Evolutionary conservation across 2,888 invertebrate genomes (phyloP).

Genomic region (Nomada goodeniana): DNA sequence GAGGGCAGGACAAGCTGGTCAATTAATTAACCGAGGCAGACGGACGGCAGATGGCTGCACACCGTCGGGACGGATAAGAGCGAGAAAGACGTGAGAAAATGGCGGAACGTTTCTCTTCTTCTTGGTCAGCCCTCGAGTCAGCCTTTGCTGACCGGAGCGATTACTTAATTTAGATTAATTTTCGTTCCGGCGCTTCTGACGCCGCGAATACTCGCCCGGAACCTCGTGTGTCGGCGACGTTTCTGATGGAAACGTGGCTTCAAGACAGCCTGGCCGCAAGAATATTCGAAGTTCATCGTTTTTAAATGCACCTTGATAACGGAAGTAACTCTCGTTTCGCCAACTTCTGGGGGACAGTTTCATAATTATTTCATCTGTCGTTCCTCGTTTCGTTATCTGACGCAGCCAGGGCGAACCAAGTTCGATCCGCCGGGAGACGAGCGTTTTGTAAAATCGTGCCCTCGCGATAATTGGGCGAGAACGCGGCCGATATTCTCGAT

Average conservation of each 20-base stretch:
- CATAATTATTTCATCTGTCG: no score
- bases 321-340: no score
- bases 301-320: no score
- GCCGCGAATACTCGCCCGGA: slow-evolving; percentile 9
- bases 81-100: slow-evolving; percentile 15
- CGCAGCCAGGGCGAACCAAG: no score
- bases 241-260: not conserved
- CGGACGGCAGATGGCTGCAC: slow-evolving; percentile 71
- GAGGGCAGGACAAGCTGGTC: slow-evolving; percentile 67
- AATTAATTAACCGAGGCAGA: slow-evolving; percentile 73
- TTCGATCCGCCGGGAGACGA: no score
- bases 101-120: slow-evolving; percentile 30
- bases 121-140: slow-evolving; percentile 26
- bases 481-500: slow-evolving; percentile 13
- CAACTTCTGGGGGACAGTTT: no score
- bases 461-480: not conserved
- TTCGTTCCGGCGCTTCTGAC: slow-evolving; percentile 42
- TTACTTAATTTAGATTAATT: slow-evolving; percentile 74
- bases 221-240: not conserved
- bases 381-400: no score
- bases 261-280: no score
- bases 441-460: no score
- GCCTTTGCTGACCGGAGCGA: slow-evolving; percentile 44
- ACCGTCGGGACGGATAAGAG: slow-evolving; percentile 22
- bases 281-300: no score